These are phyloP conservation scores for Nothocercus julius DNA, from an alignment of 2,113 vertebrate species.

Conservation along the genomic window DNA sequence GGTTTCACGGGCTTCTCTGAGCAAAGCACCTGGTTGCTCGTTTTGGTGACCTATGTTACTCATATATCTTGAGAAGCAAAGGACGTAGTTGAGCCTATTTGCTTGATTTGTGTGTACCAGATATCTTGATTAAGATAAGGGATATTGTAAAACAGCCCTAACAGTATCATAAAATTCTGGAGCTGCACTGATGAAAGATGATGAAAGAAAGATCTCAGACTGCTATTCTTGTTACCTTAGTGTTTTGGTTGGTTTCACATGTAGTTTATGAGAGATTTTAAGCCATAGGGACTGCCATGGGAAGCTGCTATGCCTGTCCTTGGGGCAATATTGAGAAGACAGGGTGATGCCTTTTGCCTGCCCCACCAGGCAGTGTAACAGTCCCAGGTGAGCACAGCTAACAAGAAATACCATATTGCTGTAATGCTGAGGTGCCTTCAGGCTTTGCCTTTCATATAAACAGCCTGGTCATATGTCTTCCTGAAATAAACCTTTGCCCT, in stretches of 20 bases:
- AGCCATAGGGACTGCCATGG: neutral
- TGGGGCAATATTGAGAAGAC: neutral
- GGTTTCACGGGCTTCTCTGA: too few species aligned
- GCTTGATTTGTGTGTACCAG: neutral
- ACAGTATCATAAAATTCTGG: neutral
- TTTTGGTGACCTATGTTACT: too few species aligned
- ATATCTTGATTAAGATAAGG: neutral
- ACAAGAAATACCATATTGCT: neutral
- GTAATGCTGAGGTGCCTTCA: neutral
- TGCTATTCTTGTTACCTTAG: neutral
- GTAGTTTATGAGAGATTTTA: neutral
- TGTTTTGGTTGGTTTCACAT: neutral
- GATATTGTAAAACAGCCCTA: neutral
- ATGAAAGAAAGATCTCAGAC: neutral
- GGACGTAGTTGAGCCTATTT: neutral
- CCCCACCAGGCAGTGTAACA: neutral
- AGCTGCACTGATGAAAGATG: neutral
- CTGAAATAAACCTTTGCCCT: neutral
- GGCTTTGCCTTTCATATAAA: neutral
- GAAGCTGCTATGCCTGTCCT: neutral
- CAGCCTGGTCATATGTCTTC: neutral
- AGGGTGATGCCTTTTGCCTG: neutral
- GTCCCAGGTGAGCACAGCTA: neutral
- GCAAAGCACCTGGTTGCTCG: too few species aligned
- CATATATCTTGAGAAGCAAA: neutral